Conservation (phyloP, 2,797 vertebrate species). For the Tachyglossus aculeatus region DNA sequence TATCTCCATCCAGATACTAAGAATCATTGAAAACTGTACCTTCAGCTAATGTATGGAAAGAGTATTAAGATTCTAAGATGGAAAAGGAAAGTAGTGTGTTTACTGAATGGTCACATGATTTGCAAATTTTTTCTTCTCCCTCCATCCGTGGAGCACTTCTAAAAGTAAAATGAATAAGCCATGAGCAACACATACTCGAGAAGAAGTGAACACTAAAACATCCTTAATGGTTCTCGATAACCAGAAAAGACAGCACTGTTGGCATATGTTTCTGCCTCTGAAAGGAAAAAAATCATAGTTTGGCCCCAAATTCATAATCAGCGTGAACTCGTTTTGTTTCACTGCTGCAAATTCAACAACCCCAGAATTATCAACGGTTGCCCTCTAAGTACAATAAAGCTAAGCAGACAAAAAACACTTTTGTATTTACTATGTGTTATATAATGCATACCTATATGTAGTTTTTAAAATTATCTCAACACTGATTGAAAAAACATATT, state of each 20-base stretch:
- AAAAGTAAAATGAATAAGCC: too few relatives aligned
- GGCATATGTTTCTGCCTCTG: neutral
- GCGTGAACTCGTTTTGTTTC: conserved; percentile 9
- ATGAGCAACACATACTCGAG: too few relatives aligned
- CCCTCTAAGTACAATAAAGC: conserved; percentile 56
- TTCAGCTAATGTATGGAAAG: too few relatives aligned
- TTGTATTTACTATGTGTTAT: conserved; percentile 13
- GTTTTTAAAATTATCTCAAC: conserved; percentile 54
- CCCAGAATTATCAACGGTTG: conserved; percentile 52
- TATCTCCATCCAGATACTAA: too few relatives aligned
- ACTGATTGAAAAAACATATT: conserved; percentile 42
- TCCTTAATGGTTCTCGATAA: conserved; percentile 22
- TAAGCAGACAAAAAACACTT: conserved; percentile 19
- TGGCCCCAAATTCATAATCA: conserved; percentile 7
- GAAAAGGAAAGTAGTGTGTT: too few relatives aligned
- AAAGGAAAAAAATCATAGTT: conserved; percentile 12
- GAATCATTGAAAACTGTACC: too few relatives aligned
- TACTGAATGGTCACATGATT: too few relatives aligned
- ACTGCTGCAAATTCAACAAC: conserved; percentile 53
- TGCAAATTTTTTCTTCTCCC: too few relatives aligned
- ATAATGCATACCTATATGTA: conserved; percentile 42
- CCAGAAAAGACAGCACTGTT: conserved; percentile 7
- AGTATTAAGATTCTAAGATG: too few relatives aligned
- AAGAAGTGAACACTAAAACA: too few relatives aligned
- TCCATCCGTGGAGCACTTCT: too few relatives aligned